Conservation (phyloP, 2,113 vertebrate species). For the Cacatua alba region DNA sequence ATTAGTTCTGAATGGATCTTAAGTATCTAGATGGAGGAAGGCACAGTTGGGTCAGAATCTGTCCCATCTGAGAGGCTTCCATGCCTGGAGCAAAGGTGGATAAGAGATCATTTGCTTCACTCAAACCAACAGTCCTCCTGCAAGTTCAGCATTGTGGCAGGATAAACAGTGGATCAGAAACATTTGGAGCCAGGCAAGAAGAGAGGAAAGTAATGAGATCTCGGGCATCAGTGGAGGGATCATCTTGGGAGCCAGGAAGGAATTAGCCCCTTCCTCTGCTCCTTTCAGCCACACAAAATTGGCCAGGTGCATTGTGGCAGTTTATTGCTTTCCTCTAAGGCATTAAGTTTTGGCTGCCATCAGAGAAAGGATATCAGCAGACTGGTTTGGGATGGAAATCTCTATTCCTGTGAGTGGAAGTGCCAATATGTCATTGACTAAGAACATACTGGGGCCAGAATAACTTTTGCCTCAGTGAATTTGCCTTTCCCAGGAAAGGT, state of each 20-base stretch:
- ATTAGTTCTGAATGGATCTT: neutral
- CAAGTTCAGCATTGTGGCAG: neutral
- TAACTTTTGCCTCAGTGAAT: conserved; percentile 14
- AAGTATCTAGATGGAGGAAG: neutral
- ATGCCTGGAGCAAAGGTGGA: neutral
- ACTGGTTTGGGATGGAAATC: conserved; percentile 12
- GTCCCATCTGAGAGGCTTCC: neutral
- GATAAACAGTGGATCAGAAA: neutral
- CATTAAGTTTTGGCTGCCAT: conserved; percentile 50
- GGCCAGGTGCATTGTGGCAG: conserved; percentile 28
- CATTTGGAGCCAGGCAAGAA: neutral
- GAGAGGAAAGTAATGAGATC: conserved; percentile 2
- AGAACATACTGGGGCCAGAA: neutral
- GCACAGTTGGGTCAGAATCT: neutral
- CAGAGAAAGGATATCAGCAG: conserved; percentile 48
- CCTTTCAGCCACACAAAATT: conserved; percentile 17
- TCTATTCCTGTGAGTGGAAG: conserved; percentile 14
- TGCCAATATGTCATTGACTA: conserved; percentile 12
- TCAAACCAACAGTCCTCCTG: neutral
- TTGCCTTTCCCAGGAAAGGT: conserved; percentile 28
- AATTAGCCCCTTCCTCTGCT: conserved; percentile 4
- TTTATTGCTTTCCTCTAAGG: conserved; percentile 40
- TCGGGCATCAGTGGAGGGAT: neutral
- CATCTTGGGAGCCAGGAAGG: conserved; percentile 47
- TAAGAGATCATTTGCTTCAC: neutral